Evolutionary conservation across 23 tunicate species (phyloP).

Genomic region (Botrylloides violaceus): DNA sequence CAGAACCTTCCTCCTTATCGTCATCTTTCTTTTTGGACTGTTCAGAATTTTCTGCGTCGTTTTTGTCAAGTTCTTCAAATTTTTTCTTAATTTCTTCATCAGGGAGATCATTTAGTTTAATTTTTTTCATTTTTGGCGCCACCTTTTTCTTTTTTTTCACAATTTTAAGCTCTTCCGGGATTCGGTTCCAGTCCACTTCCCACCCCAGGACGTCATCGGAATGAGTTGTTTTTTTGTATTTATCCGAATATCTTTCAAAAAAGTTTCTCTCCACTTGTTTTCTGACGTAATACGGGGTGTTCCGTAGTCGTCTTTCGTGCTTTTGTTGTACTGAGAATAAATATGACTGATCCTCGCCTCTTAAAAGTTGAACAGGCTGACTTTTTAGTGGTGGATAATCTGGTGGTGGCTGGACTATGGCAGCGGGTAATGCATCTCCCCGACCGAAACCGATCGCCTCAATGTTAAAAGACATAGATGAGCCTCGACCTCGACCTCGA

Average conservation of each 20-base stretch:
- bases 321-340: constrained; percentile 54
- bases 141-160: constrained; percentile 10
- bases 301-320: constrained; percentile 39
- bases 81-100: constrained; percentile 27
- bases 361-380: constrained; percentile 46
- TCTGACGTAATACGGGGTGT: constrained; percentile 42
- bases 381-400: constrained; percentile 50
- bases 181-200: constrained; percentile 62
- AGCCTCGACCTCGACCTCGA: constrained; percentile 68
- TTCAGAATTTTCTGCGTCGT: constrained; percentile 31
- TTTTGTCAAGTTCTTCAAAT: constrained; percentile 12
- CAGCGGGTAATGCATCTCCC: constrained; percentile 69
- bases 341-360: constrained; percentile 53
- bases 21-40: constrained; percentile 31
- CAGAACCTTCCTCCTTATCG: constrained; percentile 35
- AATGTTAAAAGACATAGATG: constrained; percentile 57
- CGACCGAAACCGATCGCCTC: constrained; percentile 80
- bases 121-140: constrained; percentile 22
- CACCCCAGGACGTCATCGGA: constrained; percentile 41
- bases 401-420: constrained; percentile 76
- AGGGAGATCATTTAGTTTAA: constrained; percentile 10
- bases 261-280: constrained; percentile 37
- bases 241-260: constrained; percentile 68
- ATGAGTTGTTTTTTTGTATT: constrained; percentile 38
- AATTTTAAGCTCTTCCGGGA: constrained; percentile 61